Percentiles rank a stretch among this genome's conserved stretches.
These are phyloP conservation scores for Nesogale talazaci DNA, from an alignment of 2,113 vertebrate species.

Conservation along the genomic window DNA sequence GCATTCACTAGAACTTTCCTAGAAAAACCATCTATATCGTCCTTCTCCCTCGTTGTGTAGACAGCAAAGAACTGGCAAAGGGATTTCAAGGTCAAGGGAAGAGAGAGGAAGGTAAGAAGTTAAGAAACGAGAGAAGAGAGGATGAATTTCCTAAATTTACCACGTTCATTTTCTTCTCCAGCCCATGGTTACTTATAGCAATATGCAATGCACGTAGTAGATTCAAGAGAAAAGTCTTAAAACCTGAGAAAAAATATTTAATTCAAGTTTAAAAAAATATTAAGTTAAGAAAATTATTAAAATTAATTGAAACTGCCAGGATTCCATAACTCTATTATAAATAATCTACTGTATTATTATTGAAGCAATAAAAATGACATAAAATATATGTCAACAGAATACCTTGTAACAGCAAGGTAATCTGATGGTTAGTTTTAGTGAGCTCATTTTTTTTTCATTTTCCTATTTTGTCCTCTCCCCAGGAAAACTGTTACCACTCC, in stretches of 20 bases:
- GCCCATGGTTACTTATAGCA: not conserved
- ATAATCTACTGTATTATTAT: not conserved
- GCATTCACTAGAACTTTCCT: not conserved
- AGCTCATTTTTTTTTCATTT: conserved; percentile 15
- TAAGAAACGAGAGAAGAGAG: not conserved
- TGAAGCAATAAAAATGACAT: conserved; percentile 4
- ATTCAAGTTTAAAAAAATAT: conserved; percentile 18
- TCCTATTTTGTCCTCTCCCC: not conserved
- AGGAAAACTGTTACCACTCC: not conserved
- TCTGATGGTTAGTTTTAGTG: not conserved
- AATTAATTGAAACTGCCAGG: not conserved
- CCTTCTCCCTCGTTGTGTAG: not conserved
- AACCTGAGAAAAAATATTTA: not conserved
- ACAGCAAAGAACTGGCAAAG: not conserved
- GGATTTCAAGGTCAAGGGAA: conserved; percentile 7
- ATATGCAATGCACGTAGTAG: not conserved
- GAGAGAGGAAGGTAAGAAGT: not conserved
- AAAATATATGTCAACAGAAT: conserved; percentile 46
- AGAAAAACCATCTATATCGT: conserved; percentile 8
- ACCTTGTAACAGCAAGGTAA: not conserved
- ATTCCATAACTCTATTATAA: not conserved
- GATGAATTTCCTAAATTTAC: not conserved
- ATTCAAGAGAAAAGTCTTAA: not conserved
- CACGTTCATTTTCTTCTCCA: not conserved
- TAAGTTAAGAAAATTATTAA: not conserved